Base-by-base conservation (phyloP, 2,888 invertebrate species). In the Lepas anatifera region DNA sequence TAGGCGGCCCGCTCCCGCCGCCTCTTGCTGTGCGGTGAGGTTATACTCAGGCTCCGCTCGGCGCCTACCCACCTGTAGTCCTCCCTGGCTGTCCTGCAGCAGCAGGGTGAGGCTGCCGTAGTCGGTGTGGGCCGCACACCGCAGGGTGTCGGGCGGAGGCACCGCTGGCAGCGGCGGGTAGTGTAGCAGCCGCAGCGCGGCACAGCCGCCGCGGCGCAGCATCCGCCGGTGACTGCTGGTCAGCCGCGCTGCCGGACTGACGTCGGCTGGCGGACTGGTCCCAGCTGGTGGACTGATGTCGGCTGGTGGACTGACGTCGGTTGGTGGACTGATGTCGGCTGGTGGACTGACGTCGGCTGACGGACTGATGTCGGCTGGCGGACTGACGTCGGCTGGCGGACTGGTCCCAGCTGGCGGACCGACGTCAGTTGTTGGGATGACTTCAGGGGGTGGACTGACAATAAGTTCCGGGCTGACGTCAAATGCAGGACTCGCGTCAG, bases 41-140 rank as follows among this genome's bases (percentile, higher is more conserved):
- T n/a, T n/a, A n/a, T n/a, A n/a, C n/a, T n/a, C n/a, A n/a, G n/a
- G n/a, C n/a, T n/a, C n/a, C n/a, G n/a, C n/a, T n/a, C n/a, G n/a
- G n/a, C n/a, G n/a, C n/a, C n/a, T n/a, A 32, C 50, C 75, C 74
- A 85, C 86, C 83, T 88, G 87, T 16, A 90, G 81, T 1, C 90
- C 90, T 25, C 89, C 89, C 75, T 89, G 88, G 52, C 87, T 86
- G 78, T 90, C 89, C 77, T 83, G 83, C 48, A 88, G 84, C 63
- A 89, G 81, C 72, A 90, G 81, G 25, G 89, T 89, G 78, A 90
- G 86, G 67, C 89, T 74, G 41, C 75, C 75, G 58, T 74, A 87
- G 79, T 90, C 90, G 35, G 87, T 85, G 78, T 89, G 89, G 1
- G 87, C 86, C 2, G 87, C 87, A 77, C 87, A 88, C 50, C 88